These are phyloP conservation scores for Spermophilus dauricus DNA, from an alignment of 2,113 vertebrate species.

Conservation along the genomic window DNA sequence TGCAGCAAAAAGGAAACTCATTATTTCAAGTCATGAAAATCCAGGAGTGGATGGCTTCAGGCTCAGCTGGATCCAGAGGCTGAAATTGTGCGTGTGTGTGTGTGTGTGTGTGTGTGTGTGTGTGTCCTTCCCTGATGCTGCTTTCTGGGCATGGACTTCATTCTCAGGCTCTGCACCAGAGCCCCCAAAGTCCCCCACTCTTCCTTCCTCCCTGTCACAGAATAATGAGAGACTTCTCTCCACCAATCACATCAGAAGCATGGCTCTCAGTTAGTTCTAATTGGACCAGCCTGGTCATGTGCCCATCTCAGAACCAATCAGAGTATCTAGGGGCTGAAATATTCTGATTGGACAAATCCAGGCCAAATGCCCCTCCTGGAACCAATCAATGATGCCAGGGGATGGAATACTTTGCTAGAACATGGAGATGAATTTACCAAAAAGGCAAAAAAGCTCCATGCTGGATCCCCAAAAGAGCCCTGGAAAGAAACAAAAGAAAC, in stretches of 20 bases:
- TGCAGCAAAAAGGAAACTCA: not conserved
- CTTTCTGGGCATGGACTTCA: not conserved
- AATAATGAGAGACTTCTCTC: not conserved
- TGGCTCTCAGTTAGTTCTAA: not conserved
- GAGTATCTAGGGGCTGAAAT: not conserved
- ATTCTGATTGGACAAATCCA: not conserved
- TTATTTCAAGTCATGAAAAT: not conserved
- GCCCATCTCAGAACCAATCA: not conserved
- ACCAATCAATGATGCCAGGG: not conserved
- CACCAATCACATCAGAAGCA: not conserved
- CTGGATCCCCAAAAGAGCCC: no score
- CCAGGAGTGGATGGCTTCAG: not conserved
- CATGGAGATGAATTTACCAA: no score
- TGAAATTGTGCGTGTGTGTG: not conserved
- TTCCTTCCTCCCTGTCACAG: not conserved
- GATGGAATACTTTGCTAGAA: not conserved
- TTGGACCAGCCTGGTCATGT: not conserved
- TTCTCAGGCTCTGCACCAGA: not conserved
- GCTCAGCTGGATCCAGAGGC: not conserved
- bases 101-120: no score
- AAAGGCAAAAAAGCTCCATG: no score
- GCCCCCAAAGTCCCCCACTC: not conserved
- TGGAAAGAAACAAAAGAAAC: no score
- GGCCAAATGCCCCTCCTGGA: not conserved
- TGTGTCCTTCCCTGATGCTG: not conserved